Evolutionary conservation across 2,888 invertebrate species (phyloP).

Genomic region (Thymelicus acteon): DNA sequence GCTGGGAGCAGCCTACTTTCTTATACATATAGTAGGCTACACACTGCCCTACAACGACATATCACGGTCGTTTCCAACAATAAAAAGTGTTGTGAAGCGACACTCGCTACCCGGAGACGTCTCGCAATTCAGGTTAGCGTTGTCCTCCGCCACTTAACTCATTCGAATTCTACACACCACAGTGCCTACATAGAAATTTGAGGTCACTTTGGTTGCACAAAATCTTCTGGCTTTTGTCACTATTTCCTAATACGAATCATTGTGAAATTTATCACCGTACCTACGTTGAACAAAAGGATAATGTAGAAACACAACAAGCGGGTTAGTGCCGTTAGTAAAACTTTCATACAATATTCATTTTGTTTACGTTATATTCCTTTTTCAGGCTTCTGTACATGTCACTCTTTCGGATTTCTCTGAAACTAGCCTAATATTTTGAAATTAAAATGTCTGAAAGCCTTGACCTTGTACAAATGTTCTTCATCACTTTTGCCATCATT

Average conservation of each 20-base stretch:
- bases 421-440: too few species aligned
- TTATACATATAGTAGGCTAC: slow-evolving; percentile 60
- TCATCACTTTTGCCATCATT: too few species aligned
- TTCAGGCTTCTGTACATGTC: too few species aligned
- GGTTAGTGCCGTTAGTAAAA: too few species aligned
- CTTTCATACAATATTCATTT: too few species aligned
- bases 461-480: too few species aligned
- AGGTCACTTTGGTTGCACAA: slow-evolving; percentile 11
- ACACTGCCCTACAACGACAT: slow-evolving; percentile 69
- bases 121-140: slow-evolving; percentile 65
- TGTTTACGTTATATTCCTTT: too few species aligned
- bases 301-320: too few species aligned
- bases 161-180: slow-evolving; percentile 40
- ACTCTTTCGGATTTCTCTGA: too few species aligned
- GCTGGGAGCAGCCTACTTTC: slow-evolving; percentile 72
- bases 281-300: too few species aligned
- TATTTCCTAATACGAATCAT: neutral
- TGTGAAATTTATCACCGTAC: too few species aligned
- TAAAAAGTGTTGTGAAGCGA: slow-evolving; percentile 59
- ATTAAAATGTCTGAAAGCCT: too few species aligned
- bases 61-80: slow-evolving; percentile 65
- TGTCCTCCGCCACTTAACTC: slow-evolving; percentile 41
- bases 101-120: slow-evolving; percentile 65
- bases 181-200: slow-evolving; percentile 5
- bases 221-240: slow-evolving; percentile 4